Conservation (phyloP, 2,888 invertebrate species). For the Leptinotarsa haldemani region DNA sequence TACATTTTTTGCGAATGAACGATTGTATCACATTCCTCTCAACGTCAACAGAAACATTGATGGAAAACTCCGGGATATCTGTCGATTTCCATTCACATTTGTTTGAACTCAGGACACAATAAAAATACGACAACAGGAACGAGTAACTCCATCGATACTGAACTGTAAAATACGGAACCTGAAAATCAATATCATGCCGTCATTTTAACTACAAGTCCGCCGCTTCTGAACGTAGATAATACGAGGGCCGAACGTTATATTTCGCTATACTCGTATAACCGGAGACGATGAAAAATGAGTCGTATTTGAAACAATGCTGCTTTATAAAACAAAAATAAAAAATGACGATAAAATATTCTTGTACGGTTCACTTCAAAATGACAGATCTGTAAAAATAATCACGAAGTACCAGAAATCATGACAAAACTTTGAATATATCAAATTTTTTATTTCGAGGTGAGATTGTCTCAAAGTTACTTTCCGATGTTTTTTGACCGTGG, state of each 20-base stretch:
- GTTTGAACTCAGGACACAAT: not conserved
- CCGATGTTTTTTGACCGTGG: too few species aligned
- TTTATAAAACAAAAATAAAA: too few species aligned
- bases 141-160: conserved; percentile 4
- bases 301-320: too few species aligned
- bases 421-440: too few species aligned
- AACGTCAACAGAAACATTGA: not conserved
- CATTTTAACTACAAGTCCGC: conserved; percentile 1
- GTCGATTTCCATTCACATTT: not conserved
- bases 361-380: too few species aligned
- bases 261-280: not conserved
- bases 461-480: too few species aligned
- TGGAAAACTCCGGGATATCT: not conserved
- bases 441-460: too few species aligned
- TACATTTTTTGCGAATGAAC: conserved; percentile 17
- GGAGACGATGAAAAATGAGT: not conserved
- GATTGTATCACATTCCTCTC: not conserved
- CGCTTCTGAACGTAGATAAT: not conserved
- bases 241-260: not conserved
- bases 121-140: conserved; percentile 5
- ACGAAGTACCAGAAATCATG: too few species aligned
- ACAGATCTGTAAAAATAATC: too few species aligned
- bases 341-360: too few species aligned
- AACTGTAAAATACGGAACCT: not conserved
- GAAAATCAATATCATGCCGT: conserved; percentile 6